Conservation (phyloP, 2,797 vertebrate species). For the Macropus fuliginosus region DNA sequence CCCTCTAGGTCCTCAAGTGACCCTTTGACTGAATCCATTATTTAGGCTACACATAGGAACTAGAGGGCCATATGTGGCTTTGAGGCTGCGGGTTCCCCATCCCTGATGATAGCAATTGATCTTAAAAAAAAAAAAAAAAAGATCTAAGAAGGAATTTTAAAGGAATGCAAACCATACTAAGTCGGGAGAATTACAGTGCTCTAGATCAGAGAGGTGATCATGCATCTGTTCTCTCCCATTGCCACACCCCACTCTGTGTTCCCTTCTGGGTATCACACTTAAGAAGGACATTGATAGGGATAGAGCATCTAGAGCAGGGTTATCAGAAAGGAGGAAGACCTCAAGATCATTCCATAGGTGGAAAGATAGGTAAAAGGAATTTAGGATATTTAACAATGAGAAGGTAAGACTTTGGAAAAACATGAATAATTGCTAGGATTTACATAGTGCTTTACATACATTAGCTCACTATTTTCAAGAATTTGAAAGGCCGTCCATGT, state of each 20-base stretch:
- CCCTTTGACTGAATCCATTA: no score
- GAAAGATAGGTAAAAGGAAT: not conserved
- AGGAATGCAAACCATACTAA: not conserved
- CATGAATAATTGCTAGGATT: not conserved
- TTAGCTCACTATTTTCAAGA: not conserved
- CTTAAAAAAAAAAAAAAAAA: not conserved
- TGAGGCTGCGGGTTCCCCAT: no score
- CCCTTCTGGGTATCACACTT: not conserved
- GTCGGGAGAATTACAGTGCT: not conserved
- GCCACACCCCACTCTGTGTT: not conserved
- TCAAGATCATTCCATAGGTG: not conserved
- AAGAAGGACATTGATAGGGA: not conserved
- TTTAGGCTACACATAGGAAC: no score
- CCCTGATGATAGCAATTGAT: not conserved
- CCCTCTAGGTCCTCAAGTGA: no score
- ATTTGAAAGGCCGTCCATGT: not conserved
- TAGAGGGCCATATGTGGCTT: no score
- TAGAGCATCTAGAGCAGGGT: not conserved
- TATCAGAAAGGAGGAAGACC: not conserved
- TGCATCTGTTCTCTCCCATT: not conserved
- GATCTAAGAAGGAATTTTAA: not conserved
- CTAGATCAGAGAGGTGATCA: not conserved
- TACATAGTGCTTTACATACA: not conserved
- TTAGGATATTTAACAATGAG: not conserved
- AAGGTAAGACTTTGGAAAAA: not conserved